Evolutionary conservation across 2,797 vertebrate genomes (phyloP).

Genomic region (Cynopterus sphinx): DNA sequence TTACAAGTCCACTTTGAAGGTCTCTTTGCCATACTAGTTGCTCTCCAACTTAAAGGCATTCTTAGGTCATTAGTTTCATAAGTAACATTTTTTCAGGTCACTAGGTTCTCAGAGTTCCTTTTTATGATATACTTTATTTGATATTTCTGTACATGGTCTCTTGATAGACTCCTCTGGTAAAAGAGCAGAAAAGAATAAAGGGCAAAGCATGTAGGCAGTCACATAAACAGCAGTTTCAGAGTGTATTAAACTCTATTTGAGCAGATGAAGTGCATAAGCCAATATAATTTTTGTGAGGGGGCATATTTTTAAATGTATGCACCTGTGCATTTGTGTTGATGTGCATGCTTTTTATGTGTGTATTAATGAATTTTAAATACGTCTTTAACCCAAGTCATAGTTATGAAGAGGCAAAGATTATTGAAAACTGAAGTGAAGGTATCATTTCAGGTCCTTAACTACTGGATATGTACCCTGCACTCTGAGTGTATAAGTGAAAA

Average conservation of each 20-base stretch:
- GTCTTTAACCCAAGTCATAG: background rate
- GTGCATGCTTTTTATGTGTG: background rate
- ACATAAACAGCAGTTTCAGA: constrained; percentile 19
- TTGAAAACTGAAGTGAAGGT: background rate
- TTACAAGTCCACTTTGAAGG: constrained; percentile 45
- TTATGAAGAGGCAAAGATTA: background rate
- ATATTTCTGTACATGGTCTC: constrained; percentile 56
- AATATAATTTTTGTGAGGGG: background rate
- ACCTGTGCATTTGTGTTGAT: background rate
- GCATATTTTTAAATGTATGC: background rate
- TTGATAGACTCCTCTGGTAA: constrained; percentile 64
- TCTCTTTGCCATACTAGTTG: constrained; percentile 57
- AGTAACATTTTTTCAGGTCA: constrained; percentile 77
- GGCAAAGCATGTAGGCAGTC: constrained; percentile 40
- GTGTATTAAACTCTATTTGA: constrained; percentile 37
- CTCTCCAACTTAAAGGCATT: constrained; percentile 68
- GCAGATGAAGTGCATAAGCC: background rate
- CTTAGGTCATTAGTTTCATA: constrained; percentile 79
- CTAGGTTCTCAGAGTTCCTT: constrained; percentile 66
- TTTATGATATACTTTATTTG: constrained; percentile 73
- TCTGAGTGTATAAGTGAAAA: background rate
- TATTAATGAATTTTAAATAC: background rate
- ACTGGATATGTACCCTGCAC: background rate
- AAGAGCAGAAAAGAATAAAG: constrained; percentile 65
- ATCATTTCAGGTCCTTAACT: background rate